Conservation (phyloP, 2,888 invertebrate species). For the Herminia tarsipennalis region DNA sequence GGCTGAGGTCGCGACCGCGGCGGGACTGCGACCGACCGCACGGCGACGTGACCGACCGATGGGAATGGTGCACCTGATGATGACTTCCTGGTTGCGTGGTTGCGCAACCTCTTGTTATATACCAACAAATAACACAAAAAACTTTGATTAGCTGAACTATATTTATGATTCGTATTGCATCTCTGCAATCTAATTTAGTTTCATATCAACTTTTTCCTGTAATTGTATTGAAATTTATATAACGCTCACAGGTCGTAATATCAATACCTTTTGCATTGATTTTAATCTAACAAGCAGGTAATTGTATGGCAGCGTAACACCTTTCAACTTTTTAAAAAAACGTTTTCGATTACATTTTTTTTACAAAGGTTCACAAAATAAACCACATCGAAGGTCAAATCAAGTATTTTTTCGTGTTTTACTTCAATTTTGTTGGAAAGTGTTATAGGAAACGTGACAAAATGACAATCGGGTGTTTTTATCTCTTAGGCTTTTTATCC, state of each 20-base stretch:
- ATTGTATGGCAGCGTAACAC: too few species aligned
- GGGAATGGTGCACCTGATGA: constrained; percentile 61
- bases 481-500: constrained; percentile 41
- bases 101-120: constrained; percentile 26
- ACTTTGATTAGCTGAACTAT: too few species aligned
- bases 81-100: constrained; percentile 58
- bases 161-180: too few species aligned
- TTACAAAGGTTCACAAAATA: constrained; percentile 16
- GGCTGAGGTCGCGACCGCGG: constrained; percentile 67
- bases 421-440: constrained; percentile 15
- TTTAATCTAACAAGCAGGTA: too few species aligned
- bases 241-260: too few species aligned
- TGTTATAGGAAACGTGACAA: constrained; percentile 47
- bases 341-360: too few species aligned
- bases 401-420: constrained; percentile 21
- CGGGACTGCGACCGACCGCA: constrained; percentile 46
- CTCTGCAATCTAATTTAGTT: too few species aligned
- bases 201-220: too few species aligned
- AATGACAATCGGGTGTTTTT: constrained; percentile 39
- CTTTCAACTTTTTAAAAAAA: too few species aligned
- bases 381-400: constrained; percentile 20
- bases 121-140: too few species aligned
- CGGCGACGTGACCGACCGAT: constrained; percentile 70
- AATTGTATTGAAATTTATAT: too few species aligned
- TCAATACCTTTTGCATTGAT: too few species aligned